Base-by-base conservation (phyloP, 2,888 invertebrate genomes). In the Liopterus haemorrhoidalis region DNA sequence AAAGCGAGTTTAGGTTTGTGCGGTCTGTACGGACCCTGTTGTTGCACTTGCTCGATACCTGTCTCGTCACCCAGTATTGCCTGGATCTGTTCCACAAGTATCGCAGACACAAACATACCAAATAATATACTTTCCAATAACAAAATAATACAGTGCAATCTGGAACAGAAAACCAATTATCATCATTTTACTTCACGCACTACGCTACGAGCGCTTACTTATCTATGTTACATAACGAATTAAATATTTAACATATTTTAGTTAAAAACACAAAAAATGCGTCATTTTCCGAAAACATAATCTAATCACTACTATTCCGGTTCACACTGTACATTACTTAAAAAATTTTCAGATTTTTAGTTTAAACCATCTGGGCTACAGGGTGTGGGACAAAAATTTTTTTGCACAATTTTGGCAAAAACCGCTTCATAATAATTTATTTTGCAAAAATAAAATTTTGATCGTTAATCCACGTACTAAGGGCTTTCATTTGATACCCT, bases 51-150 rank as follows among this genome's bases (percentile, higher is more conserved):
- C 63, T 91, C 89, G 1, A 89, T 79, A 1, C 84, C 82, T 14
- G 89, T 91, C 67, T 90, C 88, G 60, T 91, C 90, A 45, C 80
- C 78, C 51, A 88, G 75, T 57, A 91, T 85, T 5, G 87, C 86
- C 63, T 85, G 83, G 53, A 91, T 71, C 68, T 91, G 87, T 71
- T 90, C 90, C 54, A 85, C 81, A 68, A 91, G 78, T 51, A 93
- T 89, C 28, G 87, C 88, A 45, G 85, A 73, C 11, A 90, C 90
- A 67, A 92, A 92, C 62, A 93, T 76, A 5, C 91, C 91, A 69
- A 92, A 93, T 18, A 93, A 69, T 5, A 84, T 76, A 46, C 85
- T 82, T 65, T 90, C 90, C 66, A 92, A 68, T 46, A 87, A 73
- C 52, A 91, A 69, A 57, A 88, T 79, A 36, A 91, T 82, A 54